Conservation (phyloP, 2,888 invertebrate genomes). For the Thumatha senex region DNA sequence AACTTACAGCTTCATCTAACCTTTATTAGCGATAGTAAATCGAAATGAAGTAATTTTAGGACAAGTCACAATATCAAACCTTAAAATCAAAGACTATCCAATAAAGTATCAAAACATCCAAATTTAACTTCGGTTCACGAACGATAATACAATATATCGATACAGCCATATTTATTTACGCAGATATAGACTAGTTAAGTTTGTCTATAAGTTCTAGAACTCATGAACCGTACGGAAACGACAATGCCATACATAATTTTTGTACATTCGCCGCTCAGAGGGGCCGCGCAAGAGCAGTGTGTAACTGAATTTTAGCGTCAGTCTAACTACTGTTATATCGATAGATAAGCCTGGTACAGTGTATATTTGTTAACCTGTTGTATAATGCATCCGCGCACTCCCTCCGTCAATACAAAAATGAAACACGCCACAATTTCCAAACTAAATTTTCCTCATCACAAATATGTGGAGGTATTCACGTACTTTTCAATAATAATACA, state of each 20-base stretch:
- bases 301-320: slow-evolving; percentile 5
- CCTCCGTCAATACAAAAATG: slow-evolving; percentile 15
- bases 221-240: slow-evolving; percentile 38
- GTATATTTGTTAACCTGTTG: slow-evolving; percentile 4
- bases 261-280: slow-evolving; percentile 11
- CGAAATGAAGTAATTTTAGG: slow-evolving; percentile 57
- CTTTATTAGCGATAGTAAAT: slow-evolving; percentile 58
- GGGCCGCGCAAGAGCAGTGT: slow-evolving; percentile 20
- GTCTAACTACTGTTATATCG: slow-evolving; percentile 8
- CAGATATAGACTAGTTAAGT: slow-evolving; percentile 13
- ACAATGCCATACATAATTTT: slow-evolving; percentile 21
- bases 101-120: slow-evolving; percentile 57
- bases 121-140: slow-evolving; percentile 36
- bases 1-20: slow-evolving; percentile 50
- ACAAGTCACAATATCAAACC: slow-evolving; percentile 71
- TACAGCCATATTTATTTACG: slow-evolving; percentile 19
- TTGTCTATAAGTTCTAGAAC: slow-evolving; percentile 16
- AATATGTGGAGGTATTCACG: slow-evolving; percentile 34
- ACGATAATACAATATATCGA: slow-evolving; percentile 29
- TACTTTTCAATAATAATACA: slow-evolving; percentile 54
- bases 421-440: slow-evolving; percentile 18
- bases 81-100: slow-evolving; percentile 53
- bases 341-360: background rate
- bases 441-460: slow-evolving; percentile 32
- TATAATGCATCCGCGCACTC: slow-evolving; percentile 20